Evolutionary conservation across 2,113 vertebrate species (phyloP), one percentile per base, ranked within the genome.

Genomic region (Lamprotornis superbus): DNA sequence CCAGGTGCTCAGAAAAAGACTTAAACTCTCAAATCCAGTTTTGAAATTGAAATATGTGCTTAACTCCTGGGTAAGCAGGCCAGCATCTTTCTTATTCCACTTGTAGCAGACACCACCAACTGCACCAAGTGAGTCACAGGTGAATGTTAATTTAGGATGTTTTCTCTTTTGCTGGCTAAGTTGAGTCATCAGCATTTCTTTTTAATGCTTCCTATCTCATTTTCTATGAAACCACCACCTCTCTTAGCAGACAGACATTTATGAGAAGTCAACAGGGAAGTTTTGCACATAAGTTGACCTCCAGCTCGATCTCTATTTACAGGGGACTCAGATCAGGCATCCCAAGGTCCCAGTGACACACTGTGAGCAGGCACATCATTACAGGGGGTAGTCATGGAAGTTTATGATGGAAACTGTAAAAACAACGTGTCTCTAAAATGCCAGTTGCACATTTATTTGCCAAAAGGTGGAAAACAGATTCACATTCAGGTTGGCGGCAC

Each of bases 391-490:
- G 59, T 10, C 59, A 49, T 24, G 87, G 47, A 65, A 55, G 79
- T 60, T 93, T 69, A 37, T 63, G 53, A 68, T 87, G 78, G 83
- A 65, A 74, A 80, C 55, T 80, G 56, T 53, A 49, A 83, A 76
- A 96, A 64, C 40, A 35, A 53, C 3, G 2, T 11, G 14, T 81
- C 83, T 87, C 81, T 75, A 75, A 95, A 93, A 83, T 71, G 64
- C 47, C 39, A 90, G n/a, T 95, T 77, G 77, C 23, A 83, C 1
- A 27, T 35, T 87, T 74, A 56, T 92, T 90, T 96, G 80, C 70
- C 78, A 74, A 90, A 91, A 92, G 61, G 83, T 52, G 90, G 87
- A 68, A 84, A 97, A 84, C 70, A 93, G 88, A 76, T 92, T 92
- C 0, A 7, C 87, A 85, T 92, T 93, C 90, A 80, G 90, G 81